Conservation (phyloP, 2,797 vertebrate species). For the Onychomys leucogaster region DNA sequence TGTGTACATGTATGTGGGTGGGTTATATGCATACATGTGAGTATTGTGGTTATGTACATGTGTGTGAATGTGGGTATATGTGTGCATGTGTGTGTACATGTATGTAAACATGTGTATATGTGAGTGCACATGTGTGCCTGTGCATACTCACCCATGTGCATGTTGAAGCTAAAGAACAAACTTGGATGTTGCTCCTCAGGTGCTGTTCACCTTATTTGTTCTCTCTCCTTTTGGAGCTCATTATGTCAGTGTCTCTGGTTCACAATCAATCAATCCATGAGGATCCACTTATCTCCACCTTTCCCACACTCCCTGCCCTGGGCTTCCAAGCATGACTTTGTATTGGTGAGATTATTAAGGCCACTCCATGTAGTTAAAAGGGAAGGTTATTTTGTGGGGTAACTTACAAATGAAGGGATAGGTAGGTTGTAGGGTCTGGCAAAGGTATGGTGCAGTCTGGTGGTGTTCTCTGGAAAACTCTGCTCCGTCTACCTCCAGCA, state of each 20-base stretch:
- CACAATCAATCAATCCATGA: neutral
- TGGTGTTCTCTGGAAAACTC: too few relatives aligned
- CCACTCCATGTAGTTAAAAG: too few relatives aligned
- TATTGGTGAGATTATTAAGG: too few relatives aligned
- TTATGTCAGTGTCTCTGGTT: neutral
- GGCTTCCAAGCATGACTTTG: neutral
- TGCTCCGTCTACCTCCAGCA: too few relatives aligned
- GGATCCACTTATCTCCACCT: neutral
- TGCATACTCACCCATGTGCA: neutral
- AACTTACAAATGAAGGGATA: too few relatives aligned
- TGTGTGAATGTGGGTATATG: neutral
- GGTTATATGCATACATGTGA: neutral
- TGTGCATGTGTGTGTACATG: neutral
- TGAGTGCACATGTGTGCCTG: neutral
- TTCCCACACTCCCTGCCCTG: neutral
- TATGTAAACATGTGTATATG: neutral
- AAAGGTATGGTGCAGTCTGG: too few relatives aligned
- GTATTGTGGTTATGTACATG: neutral
- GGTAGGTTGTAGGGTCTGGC: too few relatives aligned
- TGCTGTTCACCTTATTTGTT: neutral
- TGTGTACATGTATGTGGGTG: neutral
- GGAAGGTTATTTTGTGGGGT: too few relatives aligned
- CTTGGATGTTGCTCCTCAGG: neutral
- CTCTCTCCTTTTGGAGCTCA: neutral
- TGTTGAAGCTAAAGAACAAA: neutral